Conservation (phyloP, 2,888 invertebrate genomes). For the Campopleginae sp. region DNA sequence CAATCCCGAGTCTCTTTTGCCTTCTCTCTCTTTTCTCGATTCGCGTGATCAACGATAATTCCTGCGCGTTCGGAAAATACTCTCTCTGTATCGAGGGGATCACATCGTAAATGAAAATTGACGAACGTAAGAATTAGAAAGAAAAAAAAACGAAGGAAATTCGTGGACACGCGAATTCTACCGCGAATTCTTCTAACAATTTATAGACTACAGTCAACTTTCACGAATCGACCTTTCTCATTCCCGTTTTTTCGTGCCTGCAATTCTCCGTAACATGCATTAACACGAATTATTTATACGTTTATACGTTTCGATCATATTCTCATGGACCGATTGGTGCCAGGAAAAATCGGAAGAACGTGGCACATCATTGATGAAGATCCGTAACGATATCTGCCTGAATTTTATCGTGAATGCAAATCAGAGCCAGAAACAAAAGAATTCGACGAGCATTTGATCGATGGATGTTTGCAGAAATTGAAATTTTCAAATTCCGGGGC, state of each 20-base stretch:
- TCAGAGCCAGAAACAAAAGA: constrained; percentile 48
- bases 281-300: not conserved
- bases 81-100: constrained; percentile 30
- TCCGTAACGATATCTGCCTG: constrained; percentile 44
- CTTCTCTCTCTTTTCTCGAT: constrained; percentile 26
- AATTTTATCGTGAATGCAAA: constrained; percentile 6
- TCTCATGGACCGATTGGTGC: constrained; percentile 14
- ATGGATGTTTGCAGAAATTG: not conserved
- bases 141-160: not conserved
- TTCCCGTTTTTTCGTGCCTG: not conserved
- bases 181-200: constrained; percentile 35
- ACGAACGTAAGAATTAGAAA: constrained; percentile 1
- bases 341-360: constrained; percentile 56
- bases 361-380: constrained; percentile 62
- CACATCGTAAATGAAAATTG: constrained; percentile 54
- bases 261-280: not conserved
- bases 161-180: constrained; percentile 42
- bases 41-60: constrained; percentile 52
- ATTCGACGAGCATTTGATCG: constrained; percentile 20
- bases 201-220: not conserved
- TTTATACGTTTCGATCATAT: constrained; percentile 21
- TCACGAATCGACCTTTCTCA: not conserved
- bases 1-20: constrained; percentile 13
- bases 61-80: constrained; percentile 37
- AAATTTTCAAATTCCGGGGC: not conserved